Evolutionary conservation across 2,888 invertebrate species (phyloP), one percentile per base, ranked within the genome.

Genomic region (Idaea straminata): DNA sequence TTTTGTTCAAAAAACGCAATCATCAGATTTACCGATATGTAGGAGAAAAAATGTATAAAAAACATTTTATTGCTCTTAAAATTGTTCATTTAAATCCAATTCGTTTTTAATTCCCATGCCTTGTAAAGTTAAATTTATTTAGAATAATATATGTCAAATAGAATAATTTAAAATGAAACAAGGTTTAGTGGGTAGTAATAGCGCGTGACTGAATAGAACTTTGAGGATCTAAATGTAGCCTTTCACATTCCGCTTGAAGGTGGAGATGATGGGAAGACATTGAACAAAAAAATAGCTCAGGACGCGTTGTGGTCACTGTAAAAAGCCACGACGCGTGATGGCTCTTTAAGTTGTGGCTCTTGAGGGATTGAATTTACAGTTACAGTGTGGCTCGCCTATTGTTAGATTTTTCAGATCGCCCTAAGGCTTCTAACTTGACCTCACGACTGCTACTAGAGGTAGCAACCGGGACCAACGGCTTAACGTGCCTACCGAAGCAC

Each of bases 1-100:
- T 25, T 25, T 25, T 25, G 25, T 25, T 25, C 25, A 25, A 25
- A 25, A 25, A 25, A 25, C 25, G 25, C 25, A 25, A 25, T 25
- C 25, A 25, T 77, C 75, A 79, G 82, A 81, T 79, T 72, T 80
- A 71, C 83, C 89, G 90, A 90, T 90, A 90, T 90, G 90, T 90
- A 84, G 78, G 81, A 85, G 85, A 86, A 78, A n/a, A 84, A 84
- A 83, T 77, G 77, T 77, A 61, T 70, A 68, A 66, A 74, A 73
- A 75, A 78, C 74, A 67, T 71, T 70, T 75, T 83, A 25, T 88
- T 88, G 87, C 86, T 87, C 87, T 74, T 83, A 59, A 73, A 62
- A 82, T 89, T 88, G 88, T 87, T 88, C 87, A 74, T 70, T 68
- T 59, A 63, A 73, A 72, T 72, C 47, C 47, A 13, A 62, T 35